Evolutionary conservation across 2,888 invertebrate species (phyloP).

Genomic region (Ophonus ardosiacus): DNA sequence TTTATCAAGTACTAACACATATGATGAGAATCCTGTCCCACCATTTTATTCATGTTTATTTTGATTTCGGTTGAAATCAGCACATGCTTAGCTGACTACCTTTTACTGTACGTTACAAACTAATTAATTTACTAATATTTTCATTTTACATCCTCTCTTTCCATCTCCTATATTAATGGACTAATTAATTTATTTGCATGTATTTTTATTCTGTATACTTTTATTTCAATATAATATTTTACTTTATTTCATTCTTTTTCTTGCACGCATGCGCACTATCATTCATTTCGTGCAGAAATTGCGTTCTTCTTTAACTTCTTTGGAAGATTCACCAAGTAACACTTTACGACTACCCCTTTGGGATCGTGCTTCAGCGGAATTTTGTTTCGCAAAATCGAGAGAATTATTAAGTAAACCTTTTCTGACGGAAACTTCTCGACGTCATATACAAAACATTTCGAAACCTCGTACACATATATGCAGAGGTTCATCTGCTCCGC

Average conservation of each 20-base stretch:
- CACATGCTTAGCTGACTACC: constrained; percentile 60
- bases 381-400: constrained; percentile 85
- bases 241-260: constrained; percentile 65
- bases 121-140: constrained; percentile 63
- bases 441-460: constrained; percentile 7
- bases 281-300: constrained; percentile 73
- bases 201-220: constrained; percentile 61
- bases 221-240: constrained; percentile 65
- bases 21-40: constrained; percentile 45
- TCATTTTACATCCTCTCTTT: constrained; percentile 52
- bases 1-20: constrained; percentile 49
- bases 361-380: constrained; percentile 86
- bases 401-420: constrained; percentile 82
- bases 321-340: constrained; percentile 75
- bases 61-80: constrained; percentile 58
- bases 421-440: constrained; percentile 52
- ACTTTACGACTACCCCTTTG: constrained; percentile 81
- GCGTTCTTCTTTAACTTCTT: constrained; percentile 77
- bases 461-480: constrained; percentile 62
- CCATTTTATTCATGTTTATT: constrained; percentile 51
- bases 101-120: constrained; percentile 50
- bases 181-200: constrained; percentile 57
- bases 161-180: constrained; percentile 42
- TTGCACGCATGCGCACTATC: constrained; percentile 23
- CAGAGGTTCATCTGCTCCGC: constrained; percentile 68